Evolutionary conservation across 2,888 invertebrate genomes (phyloP).

Genomic region (Erebia palarica): DNA sequence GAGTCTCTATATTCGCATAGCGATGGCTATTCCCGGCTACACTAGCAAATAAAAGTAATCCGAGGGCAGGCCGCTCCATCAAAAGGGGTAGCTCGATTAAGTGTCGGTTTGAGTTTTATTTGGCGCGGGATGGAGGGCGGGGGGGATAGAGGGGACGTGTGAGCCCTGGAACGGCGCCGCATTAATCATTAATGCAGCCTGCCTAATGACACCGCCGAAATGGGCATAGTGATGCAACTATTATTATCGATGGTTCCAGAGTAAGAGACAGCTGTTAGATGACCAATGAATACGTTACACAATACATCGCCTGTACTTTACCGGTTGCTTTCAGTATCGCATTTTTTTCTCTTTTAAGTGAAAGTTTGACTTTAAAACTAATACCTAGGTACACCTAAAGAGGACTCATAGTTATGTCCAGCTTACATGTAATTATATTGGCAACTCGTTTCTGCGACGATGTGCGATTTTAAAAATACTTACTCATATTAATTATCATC

Average conservation of each 20-base stretch:
- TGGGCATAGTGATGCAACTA: slow-evolving; percentile 63
- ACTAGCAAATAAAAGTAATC: slow-evolving; percentile 66
- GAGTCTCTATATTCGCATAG: background rate
- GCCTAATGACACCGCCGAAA: slow-evolving; percentile 81
- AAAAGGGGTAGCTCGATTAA: slow-evolving; percentile 81
- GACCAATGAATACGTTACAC: background rate
- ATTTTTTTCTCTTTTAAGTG: background rate
- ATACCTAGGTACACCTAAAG: no score
- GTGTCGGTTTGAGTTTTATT: slow-evolving; percentile 78
- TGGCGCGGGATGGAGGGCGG: slow-evolving; percentile 53
- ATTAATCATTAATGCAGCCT: slow-evolving; percentile 82
- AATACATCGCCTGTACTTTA: background rate
- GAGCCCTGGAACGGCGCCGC: slow-evolving; percentile 66
- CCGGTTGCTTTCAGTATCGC: background rate
- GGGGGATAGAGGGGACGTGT: slow-evolving; percentile 54
- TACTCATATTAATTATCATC: no score
- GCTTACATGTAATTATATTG: no score
- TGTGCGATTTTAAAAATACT: no score
- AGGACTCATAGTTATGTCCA: no score
- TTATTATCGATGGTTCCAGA: slow-evolving; percentile 52
- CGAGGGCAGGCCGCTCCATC: slow-evolving; percentile 70
- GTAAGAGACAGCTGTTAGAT: slow-evolving; percentile 37
- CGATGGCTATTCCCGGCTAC: slow-evolving; percentile 39
- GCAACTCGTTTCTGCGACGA: no score
- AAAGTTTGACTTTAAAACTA: no score